Evolutionary conservation across 1,140 invertebrate species (phyloP), one percentile per base, ranked within the genome.

Genomic region (Cheumatopsyche charites): DNA sequence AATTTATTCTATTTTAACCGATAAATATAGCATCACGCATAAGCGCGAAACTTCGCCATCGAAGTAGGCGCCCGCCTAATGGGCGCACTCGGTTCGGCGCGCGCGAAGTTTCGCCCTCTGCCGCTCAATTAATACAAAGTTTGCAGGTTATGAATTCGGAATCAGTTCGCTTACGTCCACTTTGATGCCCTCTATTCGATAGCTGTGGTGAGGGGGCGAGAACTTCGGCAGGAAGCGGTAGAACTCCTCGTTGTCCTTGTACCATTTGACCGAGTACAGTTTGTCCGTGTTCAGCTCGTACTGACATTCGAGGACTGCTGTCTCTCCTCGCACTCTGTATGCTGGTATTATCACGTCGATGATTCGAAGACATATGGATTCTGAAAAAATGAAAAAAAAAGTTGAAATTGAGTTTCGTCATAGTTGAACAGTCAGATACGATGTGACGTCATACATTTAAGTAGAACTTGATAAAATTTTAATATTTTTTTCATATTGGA

Each of bases 171-270:
- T 87, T 80, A 90, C 89, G 76, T 91, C 87, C 67, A 92, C 89
- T 74, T 86, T 84, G 49, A 91, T 86, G 3, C 90, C 90, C 36
- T 88, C 86, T 26, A 91, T 84, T 63, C 78, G 76, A 78, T 89
- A 90, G 69, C 84, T 87, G 67, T 84, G 84, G 63, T 87, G 83
- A 29, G 81, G 86, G n/a, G 84, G 86, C 45, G 80, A 79, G 21
- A 81, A 83, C 77, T 86, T 87, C 17, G 88, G 87, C 74, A 89
- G 84, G 78, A 86, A 93, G 77, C 90, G 86, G 80, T 90, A 93
- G 80, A 93, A 93, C 79, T 92, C 91, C 77, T 90, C 89, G 77
- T 91, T 87, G 78, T 92, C 91, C 79, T 92, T 92, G 83, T 92
- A 93, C 91, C 91, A 93, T 75, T 90, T 89, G 61, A 92, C 89